Percentiles rank a stretch among this genome's conserved stretches.
Conservation (phyloP, 2,797 vertebrate species). For the Emys orbicularis region DNA sequence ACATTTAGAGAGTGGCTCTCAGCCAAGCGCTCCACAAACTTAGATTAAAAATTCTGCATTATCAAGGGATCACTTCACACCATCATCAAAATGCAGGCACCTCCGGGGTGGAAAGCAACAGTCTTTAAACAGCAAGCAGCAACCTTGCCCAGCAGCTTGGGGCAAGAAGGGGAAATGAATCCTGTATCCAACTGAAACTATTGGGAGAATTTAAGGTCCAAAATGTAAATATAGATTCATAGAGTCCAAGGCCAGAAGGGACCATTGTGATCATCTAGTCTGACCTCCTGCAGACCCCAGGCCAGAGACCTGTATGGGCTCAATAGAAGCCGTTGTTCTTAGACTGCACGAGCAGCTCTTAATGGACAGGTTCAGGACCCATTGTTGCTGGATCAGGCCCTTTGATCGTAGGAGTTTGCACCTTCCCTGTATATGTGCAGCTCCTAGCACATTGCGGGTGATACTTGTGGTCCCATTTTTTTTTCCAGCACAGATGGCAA, state of each 20-base stretch:
- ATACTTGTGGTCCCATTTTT: not conserved
- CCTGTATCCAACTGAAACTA: not conserved
- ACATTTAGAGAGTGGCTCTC: not conserved
- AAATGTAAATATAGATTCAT: not conserved
- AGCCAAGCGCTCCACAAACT: not conserved
- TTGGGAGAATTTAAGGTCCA: not conserved
- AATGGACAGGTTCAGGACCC: not conserved
- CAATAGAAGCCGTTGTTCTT: not conserved
- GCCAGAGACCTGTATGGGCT: not conserved
- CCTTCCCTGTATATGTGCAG: not conserved
- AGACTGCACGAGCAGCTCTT: not conserved
- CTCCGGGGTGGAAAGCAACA: not conserved
- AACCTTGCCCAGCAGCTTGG: not conserved
- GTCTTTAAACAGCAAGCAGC: not conserved
- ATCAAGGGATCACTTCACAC: not conserved
- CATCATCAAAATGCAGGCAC: not conserved
- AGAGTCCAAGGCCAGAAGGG: not conserved
- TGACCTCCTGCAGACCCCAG: not conserved
- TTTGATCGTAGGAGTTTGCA: not conserved
- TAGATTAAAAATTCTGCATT: not conserved
- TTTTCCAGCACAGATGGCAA: not conserved
- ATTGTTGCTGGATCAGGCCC: not conserved
- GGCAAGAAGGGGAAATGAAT: not conserved
- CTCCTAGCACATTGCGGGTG: not conserved
- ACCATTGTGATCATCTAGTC: not conserved